Evolutionary conservation across 2,888 invertebrate species (phyloP), one percentile per base, ranked within the genome.

Genomic region (Dryobotodes eremita): DNA sequence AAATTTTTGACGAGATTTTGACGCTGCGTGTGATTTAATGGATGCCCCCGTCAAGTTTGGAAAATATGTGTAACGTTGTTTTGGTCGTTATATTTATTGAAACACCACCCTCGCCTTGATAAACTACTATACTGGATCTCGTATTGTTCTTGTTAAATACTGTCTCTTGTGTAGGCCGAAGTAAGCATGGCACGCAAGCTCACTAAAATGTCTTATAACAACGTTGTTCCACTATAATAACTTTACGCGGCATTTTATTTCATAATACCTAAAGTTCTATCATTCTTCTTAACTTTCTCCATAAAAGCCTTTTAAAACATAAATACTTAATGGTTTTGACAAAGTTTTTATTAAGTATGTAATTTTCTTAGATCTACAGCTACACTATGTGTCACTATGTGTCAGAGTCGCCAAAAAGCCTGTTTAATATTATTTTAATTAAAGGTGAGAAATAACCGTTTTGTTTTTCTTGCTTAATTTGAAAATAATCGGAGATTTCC

Each of bases 251-350:
- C 42, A 3, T 65, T 79, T 66, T 77, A 50, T 77, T 83, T 83
- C 48, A 66, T 83, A 83, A 46, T 64, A 83, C 26, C n/a, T 59
- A 36, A 79, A 79, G 59, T 77, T 65, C 10, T 59, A 42, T 59
- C 77, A 15, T 83, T 83, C 36, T 57, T 83, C 77, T 66, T 13
- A 79, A 83, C 77, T 66, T 79, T 53, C 46, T 77, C n/a, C 79
- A 55, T 62, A 78, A 77, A 66, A 79, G 79, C 65, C 83, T 83
- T 53, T 80, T 80, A 66, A 59, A 53, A 59, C 53, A 53, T 80
- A 59, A 59, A 83, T 83, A 77, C 36, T 68, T 80, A 83, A 80
- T 68, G 82, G 65, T 77, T 65, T 77, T n/a, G 42, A 53, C 57
- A 79, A 46, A 65, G 64, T 65, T 77, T 65, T 65, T 31, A 77